Conservation (phyloP, 2,888 invertebrate genomes). For the Drosophila meridiana region DNA sequence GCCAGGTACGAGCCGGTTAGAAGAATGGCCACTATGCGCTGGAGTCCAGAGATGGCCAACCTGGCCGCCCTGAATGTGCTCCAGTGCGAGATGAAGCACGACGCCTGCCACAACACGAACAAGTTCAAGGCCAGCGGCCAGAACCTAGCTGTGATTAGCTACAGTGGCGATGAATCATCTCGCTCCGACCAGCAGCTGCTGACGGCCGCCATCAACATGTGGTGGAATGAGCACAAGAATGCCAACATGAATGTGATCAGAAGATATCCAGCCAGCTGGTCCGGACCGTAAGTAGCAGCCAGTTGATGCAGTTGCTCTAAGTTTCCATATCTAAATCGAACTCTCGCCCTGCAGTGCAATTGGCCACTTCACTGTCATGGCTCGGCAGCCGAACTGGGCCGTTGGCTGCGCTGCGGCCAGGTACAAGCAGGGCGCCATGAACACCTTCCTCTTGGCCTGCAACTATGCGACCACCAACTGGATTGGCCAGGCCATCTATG, state of each 20-base stretch:
- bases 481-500: constrained; percentile 34
- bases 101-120: constrained; percentile 52
- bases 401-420: constrained; percentile 46
- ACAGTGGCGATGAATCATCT: constrained; percentile 1
- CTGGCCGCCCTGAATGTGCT: constrained; percentile 51
- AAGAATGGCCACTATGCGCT: constrained; percentile 59
- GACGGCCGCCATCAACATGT: constrained; percentile 19
- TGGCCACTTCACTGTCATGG: constrained; percentile 60
- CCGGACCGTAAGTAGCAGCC: constrained; percentile 42
- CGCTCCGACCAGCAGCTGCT: constrained; percentile 1
- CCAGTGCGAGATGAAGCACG: constrained; percentile 52
- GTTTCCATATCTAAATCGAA: neutral
- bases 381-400: constrained; percentile 33
- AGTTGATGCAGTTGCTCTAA: neutral
- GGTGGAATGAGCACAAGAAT: constrained; percentile 59
- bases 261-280: constrained; percentile 32
- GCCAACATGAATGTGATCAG: constrained; percentile 46
- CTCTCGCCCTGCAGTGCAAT: constrained; percentile 29
- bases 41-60: constrained; percentile 50
- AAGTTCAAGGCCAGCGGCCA: constrained; percentile 49
- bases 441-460: constrained; percentile 45
- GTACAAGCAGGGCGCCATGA: neutral
- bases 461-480: constrained; percentile 62
- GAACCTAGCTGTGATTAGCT: constrained; percentile 37
- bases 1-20: constrained; percentile 27